A percentile compares a stretch with the other conserved stretches of the same genome.
These are phyloP conservation scores for Tarsius wallacei DNA, from an alignment of 2,797 vertebrate genomes.

Conservation along the genomic window DNA sequence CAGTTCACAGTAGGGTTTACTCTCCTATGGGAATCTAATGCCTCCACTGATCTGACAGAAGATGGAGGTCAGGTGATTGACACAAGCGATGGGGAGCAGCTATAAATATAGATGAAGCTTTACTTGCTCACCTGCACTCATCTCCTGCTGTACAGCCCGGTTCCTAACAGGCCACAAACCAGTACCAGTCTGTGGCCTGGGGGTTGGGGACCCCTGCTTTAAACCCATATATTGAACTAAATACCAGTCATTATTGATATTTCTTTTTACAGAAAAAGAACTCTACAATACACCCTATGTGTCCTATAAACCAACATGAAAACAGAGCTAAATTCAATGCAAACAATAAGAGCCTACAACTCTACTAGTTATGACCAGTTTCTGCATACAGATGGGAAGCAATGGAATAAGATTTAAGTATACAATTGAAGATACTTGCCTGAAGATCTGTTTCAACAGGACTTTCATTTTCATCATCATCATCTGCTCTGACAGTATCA, in stretches of 20 bases:
- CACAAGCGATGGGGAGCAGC: too few species aligned
- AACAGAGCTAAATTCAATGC: slow-evolving; percentile 45
- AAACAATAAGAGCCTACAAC: slow-evolving; percentile 21
- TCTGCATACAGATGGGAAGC: neutral
- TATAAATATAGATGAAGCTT: too few species aligned
- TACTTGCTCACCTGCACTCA: too few species aligned
- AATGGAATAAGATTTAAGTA: neutral
- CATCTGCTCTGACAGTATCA: slow-evolving; percentile 89
- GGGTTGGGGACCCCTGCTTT: neutral
- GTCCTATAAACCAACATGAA: slow-evolving; percentile 42
- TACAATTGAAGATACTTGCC: slow-evolving; percentile 87
- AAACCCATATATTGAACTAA: neutral
- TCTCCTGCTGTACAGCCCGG: too few species aligned
- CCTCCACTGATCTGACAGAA: too few species aligned
- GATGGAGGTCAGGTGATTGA: too few species aligned
- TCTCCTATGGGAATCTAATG: too few species aligned
- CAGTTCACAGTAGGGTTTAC: too few species aligned
- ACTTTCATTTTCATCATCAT: slow-evolving; percentile 93
- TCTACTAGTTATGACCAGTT: neutral
- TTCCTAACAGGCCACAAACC: too few species aligned
- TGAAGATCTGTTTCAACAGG: slow-evolving; percentile 95
- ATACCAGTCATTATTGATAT: neutral
- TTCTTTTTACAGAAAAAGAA: slow-evolving; percentile 47
- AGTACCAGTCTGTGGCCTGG: too few species aligned
- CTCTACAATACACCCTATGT: neutral